Base-by-base conservation (phyloP, 2,888 invertebrate species). In the Notodonta dromedarius region DNA sequence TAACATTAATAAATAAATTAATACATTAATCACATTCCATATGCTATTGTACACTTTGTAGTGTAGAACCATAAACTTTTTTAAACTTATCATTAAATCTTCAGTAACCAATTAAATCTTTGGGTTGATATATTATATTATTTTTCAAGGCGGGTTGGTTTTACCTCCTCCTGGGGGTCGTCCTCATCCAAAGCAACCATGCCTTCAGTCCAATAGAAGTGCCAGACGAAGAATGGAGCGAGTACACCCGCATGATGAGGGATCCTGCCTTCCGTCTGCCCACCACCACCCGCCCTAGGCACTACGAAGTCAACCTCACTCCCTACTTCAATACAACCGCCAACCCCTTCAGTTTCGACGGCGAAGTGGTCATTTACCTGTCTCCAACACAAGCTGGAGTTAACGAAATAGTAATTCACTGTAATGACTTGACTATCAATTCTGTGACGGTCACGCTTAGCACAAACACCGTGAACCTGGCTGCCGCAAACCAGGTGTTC, bases 221-320 rank as follows among this genome's bases (percentile, higher is more conserved):
- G 8, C 73, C 83, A 5, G 89, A 89, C 6, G 82, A 89, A 64
- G 91, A 90, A 83, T 91, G 90, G 91, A 77, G 73, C 4, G 74
- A 84, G 40, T 91, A 85, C 62, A 73, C 71, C 5, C 71, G 73
- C 48, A 76, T 77, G 67, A 40, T 90, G 52, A 80, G 86, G 13
- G 78, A 89, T 59, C 78, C 84, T 0, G 74, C 77, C 6, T 94
- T 91, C 71, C 88, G 94, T 8, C 82, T 95, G 2, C 93, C 94
- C 0, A 85, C 79, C 0, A 87, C 88, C 0, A 89, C 95, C 0
- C 62, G 61, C 2, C 96, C 96, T 0, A 73, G 69, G 0, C 83
- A 83, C n/a, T 96, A 96, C 68, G 84, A 89, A 40, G 85, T 96
- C 0, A 71, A 85, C 0, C 73, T 96, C 6, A 86, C 84, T 0